phyloP scores from a whole-genome alignment of 2,797 vertebrate species.

The Amniataba percoides region DNA sequence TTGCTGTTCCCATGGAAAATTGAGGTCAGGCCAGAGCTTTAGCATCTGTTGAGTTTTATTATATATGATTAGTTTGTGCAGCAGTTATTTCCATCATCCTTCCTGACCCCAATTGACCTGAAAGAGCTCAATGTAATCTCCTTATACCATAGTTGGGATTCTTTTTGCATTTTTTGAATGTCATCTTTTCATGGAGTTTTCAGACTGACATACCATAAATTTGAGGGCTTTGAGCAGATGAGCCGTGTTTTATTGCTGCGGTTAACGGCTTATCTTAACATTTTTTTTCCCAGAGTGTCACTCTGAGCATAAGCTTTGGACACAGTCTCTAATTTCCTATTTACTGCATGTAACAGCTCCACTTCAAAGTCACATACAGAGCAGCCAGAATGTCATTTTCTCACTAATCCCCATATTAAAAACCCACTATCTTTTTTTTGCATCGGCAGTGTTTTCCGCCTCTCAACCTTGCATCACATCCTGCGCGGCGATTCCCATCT shows the following conservation, averaged over 20 bases:
- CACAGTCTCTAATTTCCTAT: conserved; percentile 61
- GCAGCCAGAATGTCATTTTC: conserved; percentile 57
- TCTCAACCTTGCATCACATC: conserved; percentile 20
- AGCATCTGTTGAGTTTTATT: conserved; percentile 70
- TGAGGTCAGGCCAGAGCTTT: conserved; percentile 55
- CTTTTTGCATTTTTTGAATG: conserved; percentile 52
- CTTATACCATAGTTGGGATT: conserved; percentile 68
- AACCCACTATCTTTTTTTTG: conserved; percentile 42
- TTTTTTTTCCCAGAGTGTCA: conserved; percentile 54
- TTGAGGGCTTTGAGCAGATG: conserved; percentile 51
- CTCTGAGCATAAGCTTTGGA: conserved; percentile 54
- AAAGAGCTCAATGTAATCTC: conserved; percentile 76
- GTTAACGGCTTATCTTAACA: conserved; percentile 57
- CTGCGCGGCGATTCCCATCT: conserved; percentile 33
- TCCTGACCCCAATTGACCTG: conserved; percentile 74
- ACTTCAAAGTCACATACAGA: conserved; percentile 60
- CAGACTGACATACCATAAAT: conserved; percentile 42
- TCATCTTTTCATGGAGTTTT: conserved; percentile 57
- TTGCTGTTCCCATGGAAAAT: conserved; percentile 58
- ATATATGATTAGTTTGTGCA: conserved; percentile 69
- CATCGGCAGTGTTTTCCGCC: conserved; percentile 46
- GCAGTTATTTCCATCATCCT: conserved; percentile 68
- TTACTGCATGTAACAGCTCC: conserved; percentile 60
- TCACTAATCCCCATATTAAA: conserved; percentile 73
- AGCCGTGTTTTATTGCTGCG: conserved; percentile 52